Percentiles rank a stretch among this genome's conserved stretches.
These are phyloP conservation scores for Solenopsis invicta DNA, from an alignment of 1,140 invertebrate genomes.

Conservation along the genomic window DNA sequence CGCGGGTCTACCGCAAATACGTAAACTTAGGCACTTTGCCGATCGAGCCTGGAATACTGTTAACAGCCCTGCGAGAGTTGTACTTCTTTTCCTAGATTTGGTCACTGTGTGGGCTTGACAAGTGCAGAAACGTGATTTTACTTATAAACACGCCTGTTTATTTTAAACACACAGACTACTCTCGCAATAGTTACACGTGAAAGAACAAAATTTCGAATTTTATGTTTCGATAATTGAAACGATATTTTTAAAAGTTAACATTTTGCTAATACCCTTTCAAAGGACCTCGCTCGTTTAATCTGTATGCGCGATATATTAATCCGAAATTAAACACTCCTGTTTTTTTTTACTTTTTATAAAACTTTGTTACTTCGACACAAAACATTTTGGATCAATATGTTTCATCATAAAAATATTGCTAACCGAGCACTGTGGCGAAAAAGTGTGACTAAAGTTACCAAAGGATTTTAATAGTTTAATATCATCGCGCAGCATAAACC, in stretches of 20 bases:
- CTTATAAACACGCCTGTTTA: neutral
- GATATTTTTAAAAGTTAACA: neutral
- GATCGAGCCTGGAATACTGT: constrained; percentile 40
- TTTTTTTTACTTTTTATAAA: neutral
- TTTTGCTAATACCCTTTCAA: neutral
- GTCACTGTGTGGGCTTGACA: neutral
- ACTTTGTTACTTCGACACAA: neutral
- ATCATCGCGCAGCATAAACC: neutral
- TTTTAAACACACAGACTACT: neutral
- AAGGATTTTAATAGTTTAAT: constrained; percentile 35
- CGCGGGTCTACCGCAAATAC: constrained; percentile 61
- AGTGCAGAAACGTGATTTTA: neutral
- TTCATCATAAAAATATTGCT: neutral
- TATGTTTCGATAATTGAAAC: neutral
- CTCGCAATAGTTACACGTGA: neutral
- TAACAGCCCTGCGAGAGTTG: constrained; percentile 26
- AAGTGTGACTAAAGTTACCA: neutral
- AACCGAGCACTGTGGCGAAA: neutral
- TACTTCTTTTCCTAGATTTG: neutral
- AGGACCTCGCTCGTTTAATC: neutral
- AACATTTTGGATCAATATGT: neutral
- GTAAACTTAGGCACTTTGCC: constrained; percentile 62
- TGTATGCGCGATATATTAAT: neutral
- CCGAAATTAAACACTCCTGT: neutral
- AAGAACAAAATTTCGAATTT: too few relatives aligned